phyloP scores from a whole-genome alignment of 2,888 invertebrate species.

The Horisme vitalbata region DNA sequence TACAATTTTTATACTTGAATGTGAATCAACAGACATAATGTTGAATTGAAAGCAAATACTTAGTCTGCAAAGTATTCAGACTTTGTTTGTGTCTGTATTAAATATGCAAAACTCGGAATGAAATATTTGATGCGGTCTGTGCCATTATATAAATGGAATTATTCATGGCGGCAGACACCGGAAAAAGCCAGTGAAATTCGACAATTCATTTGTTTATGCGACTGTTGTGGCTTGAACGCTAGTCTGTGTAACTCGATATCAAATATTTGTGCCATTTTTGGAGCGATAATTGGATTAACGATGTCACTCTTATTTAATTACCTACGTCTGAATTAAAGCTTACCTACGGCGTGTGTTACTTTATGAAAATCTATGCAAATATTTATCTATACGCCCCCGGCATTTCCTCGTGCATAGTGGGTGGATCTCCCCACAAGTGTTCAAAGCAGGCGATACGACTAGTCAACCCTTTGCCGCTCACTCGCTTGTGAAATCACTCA shows the following conservation, averaged over 20 bases:
- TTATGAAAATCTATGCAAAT: slow-evolving; percentile 32
- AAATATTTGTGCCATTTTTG: slow-evolving; percentile 48
- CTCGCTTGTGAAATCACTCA: slow-evolving; percentile 83
- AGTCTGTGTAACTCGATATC: slow-evolving; percentile 52
- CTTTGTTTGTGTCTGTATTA: slow-evolving; percentile 71
- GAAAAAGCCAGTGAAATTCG: slow-evolving; percentile 74
- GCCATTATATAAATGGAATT: slow-evolving; percentile 77
- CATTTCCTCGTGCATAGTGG: slow-evolving; percentile 51
- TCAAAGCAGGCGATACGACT: slow-evolving; percentile 80
- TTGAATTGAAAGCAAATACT: slow-evolving; percentile 25
- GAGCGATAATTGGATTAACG: slow-evolving; percentile 49
- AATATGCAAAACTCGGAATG: slow-evolving; percentile 75
- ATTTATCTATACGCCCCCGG: slow-evolving; percentile 20
- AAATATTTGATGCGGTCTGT: slow-evolving; percentile 76
- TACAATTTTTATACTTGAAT: slow-evolving; percentile 2
- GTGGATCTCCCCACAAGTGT: slow-evolving; percentile 75
- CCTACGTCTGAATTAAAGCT: slow-evolving; percentile 16
- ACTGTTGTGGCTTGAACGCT: slow-evolving; percentile 63
- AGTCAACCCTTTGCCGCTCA: slow-evolving; percentile 82
- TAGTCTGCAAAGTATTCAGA: slow-evolving; percentile 51
- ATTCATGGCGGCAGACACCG: slow-evolving; percentile 71
- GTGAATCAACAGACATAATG: slow-evolving; percentile 9
- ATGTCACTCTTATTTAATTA: slow-evolving; percentile 41
- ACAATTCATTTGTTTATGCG: slow-evolving; percentile 74
- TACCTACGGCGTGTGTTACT: slow-evolving; percentile 10